Base-by-base conservation (phyloP, 2,888 invertebrate genomes). In the Calameuta pallipes region DNA sequence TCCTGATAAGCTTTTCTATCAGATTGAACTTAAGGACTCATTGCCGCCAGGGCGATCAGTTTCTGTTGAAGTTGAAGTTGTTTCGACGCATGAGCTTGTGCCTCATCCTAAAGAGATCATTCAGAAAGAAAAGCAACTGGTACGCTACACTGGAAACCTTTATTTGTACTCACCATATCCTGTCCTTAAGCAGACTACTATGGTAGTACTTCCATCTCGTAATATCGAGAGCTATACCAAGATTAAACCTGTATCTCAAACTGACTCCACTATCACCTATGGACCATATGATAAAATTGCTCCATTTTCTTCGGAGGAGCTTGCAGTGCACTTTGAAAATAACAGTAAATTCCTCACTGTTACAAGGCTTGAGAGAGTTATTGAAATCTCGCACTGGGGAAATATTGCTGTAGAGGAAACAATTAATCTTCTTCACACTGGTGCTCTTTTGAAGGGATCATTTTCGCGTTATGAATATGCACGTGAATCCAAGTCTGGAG, bases 361-460 rank as follows among this genome's bases (percentile, higher is more conserved):
- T 0, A 97, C 96, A 0, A 94, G 94, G 74, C 92, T 99, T 84
- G 96, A 97, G 85, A 94, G 99, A 75, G 93, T 95, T 0, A 96
- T 99, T 86, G 99, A 99, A 92, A 95, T 99, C 3, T 99, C 99
- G 0, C 99, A 99, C 91, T 99, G 99, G 99, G 99, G 99, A 12
- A 99, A 99, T 89, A 97, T 99, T 87, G 99, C 99, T 34, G 94
- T 99, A 0, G 98, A 99, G 90, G 99, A 99, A 91, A 95, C 96
- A 11, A 94, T 99, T 84, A 97, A 98, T 90, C 93, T 99, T 83
- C 93, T 95, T 33, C 99, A 99, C 89, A 96, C 96, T 74, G 99
- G 99, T 71, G 99, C 99, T 15, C 93, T 95, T 82, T 92, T 99
- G 70, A 98, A 98, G 90, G 89, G 88, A 0, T 95, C 98, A 2